A percentile compares a stretch with the other conserved stretches of the same genome.
Conservation (phyloP, 1,140 invertebrate genomes). For the Micrasema minimum region DNA sequence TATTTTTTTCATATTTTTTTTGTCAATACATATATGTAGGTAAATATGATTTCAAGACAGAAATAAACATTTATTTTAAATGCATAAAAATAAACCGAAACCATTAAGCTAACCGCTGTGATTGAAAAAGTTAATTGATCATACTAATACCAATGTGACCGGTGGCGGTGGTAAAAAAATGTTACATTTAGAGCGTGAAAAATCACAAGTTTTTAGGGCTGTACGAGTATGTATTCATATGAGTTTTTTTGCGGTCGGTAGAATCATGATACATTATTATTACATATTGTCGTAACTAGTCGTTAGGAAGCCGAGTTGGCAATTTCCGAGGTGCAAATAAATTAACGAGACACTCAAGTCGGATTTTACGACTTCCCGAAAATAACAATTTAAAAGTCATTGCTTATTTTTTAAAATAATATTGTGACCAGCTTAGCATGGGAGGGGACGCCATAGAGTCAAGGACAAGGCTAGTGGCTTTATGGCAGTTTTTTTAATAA, state of each 20-base stretch:
- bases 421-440: conserved; percentile 1
- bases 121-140: too few relatives aligned
- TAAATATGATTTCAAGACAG: too few relatives aligned
- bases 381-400: conserved; percentile 9
- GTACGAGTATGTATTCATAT: conserved; percentile 17
- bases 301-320: conserved; percentile 1
- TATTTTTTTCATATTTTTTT: too few relatives aligned
- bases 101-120: too few relatives aligned
- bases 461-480: not conserved
- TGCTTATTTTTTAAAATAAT: too few relatives aligned
- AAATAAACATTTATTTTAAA: too few relatives aligned
- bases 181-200: conserved; percentile 4
- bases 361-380: conserved; percentile 37
- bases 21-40: too few relatives aligned
- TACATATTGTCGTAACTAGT: not conserved
- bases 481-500: too few relatives aligned
- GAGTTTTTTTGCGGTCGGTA: conserved; percentile 7
- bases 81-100: too few relatives aligned
- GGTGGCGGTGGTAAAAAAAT: too few relatives aligned
- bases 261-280: not conserved
- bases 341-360: conserved; percentile 17
- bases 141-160: too few relatives aligned
- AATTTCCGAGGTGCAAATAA: conserved; percentile 23
- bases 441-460: not conserved
- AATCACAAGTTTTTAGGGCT: conserved; percentile 4